These are phyloP conservation scores for Halcyon senegalensis DNA, from an alignment of 2,113 vertebrate genomes.

Conservation along the genomic window DNA sequence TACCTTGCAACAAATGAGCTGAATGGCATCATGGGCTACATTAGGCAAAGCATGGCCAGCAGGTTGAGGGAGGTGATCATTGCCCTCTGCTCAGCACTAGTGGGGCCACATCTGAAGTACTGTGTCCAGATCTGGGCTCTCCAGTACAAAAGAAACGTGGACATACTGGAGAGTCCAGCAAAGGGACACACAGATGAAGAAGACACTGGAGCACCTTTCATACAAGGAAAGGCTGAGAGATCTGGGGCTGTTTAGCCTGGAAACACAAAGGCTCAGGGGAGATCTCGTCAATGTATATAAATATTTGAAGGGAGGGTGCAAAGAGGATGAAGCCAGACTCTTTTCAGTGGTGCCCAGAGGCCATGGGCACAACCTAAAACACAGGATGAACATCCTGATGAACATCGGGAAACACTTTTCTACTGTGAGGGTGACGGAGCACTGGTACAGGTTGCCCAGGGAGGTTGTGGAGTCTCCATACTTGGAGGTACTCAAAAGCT, in stretches of 20 bases:
- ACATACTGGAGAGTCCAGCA: neutral
- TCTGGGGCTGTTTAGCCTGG: neutral
- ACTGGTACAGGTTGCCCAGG: neutral
- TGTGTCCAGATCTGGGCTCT: neutral
- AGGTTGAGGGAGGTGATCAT: neutral
- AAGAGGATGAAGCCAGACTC: neutral
- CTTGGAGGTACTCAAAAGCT: neutral
- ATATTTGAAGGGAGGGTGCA: neutral
- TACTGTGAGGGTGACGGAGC: neutral
- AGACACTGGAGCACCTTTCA: neutral
- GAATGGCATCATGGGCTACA: neutral
- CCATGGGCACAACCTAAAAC: neutral
- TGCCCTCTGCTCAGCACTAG: neutral
- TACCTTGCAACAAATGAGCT: fast-evolving
- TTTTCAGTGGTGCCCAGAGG: neutral
- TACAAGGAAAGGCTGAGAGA: neutral
- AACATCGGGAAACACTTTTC: neutral
- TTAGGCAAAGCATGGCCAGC: neutral
- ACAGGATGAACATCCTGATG: neutral
- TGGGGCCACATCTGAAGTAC: neutral
- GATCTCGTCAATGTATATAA: neutral
- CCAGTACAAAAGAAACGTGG: neutral
- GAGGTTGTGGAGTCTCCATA: neutral
- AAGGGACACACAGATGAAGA: neutral
- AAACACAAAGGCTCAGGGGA: neutral